Evolutionary conservation across 2,113 vertebrate genomes (phyloP).

Genomic region (Tympanuchus pallidicinctus): DNA sequence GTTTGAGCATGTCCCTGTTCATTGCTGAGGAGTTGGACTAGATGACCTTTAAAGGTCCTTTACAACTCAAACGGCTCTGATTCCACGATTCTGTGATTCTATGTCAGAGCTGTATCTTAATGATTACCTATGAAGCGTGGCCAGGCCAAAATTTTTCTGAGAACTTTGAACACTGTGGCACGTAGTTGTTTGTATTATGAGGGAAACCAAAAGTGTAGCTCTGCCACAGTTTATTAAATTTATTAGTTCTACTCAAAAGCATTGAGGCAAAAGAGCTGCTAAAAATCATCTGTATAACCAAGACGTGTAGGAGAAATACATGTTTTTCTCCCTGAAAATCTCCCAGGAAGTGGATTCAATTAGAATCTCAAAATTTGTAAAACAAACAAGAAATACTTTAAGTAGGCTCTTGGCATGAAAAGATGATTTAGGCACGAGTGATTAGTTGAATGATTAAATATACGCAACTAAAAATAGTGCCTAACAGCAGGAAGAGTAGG

Average conservation of each 20-base stretch:
- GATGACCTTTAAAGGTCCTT: too few species aligned
- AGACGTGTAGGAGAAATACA: background rate
- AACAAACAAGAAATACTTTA: background rate
- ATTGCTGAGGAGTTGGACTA: too few species aligned
- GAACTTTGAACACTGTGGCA: background rate
- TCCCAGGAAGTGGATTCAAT: background rate
- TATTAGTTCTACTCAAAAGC: background rate
- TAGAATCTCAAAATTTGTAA: background rate
- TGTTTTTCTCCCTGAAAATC: background rate
- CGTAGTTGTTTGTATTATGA: background rate
- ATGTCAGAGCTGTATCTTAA: background rate
- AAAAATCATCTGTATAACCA: background rate
- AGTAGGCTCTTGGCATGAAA: constrained; percentile 28
- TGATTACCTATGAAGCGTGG: background rate
- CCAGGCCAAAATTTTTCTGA: background rate
- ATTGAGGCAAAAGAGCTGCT: background rate
- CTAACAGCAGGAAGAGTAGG: constrained; percentile 12
- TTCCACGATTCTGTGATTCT: too few species aligned
- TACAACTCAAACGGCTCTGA: too few species aligned
- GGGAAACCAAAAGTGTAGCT: background rate
- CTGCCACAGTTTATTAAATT: background rate
- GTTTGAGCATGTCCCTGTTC: too few species aligned
- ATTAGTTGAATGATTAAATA: constrained; percentile 31
- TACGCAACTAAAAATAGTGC: constrained; percentile 27
- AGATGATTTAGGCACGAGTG: background rate